phyloP scores from a whole-genome alignment of 2,888 invertebrate species.

The Ceratothoa steindachneri region DNA sequence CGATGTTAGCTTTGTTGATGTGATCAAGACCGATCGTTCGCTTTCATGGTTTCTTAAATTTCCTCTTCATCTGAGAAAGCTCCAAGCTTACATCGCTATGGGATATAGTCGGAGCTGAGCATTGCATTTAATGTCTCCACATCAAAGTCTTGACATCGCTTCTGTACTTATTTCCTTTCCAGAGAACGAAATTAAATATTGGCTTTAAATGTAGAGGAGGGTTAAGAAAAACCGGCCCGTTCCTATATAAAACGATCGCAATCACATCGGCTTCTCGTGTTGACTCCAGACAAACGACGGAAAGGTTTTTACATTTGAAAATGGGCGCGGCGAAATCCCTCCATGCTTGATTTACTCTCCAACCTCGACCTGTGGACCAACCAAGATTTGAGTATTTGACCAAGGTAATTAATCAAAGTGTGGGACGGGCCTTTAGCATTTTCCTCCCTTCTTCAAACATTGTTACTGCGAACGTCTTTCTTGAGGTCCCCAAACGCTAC shows the following conservation, averaged over 20 bases:
- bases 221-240: background rate
- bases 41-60: background rate
- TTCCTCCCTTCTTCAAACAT: conserved; percentile 18
- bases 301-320: background rate
- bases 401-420: conserved; percentile 37
- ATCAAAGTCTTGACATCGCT: background rate
- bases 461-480: conserved; percentile 13
- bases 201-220: background rate
- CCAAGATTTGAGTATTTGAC: conserved; percentile 29
- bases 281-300: background rate
- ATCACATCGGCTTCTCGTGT: background rate
- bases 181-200: background rate
- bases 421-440: conserved; percentile 24
- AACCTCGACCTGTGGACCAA: background rate
- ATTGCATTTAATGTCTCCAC: background rate
- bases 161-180: background rate
- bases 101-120: too few species aligned
- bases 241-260: background rate
- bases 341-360: background rate
- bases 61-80: background rate
- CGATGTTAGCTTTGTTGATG: background rate
- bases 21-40: background rate
- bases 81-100: background rate
- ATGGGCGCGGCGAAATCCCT: background rate
- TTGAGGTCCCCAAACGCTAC: background rate